Conservation (phyloP, 2,113 vertebrate genomes). For the Eulemur rufifrons region DNA sequence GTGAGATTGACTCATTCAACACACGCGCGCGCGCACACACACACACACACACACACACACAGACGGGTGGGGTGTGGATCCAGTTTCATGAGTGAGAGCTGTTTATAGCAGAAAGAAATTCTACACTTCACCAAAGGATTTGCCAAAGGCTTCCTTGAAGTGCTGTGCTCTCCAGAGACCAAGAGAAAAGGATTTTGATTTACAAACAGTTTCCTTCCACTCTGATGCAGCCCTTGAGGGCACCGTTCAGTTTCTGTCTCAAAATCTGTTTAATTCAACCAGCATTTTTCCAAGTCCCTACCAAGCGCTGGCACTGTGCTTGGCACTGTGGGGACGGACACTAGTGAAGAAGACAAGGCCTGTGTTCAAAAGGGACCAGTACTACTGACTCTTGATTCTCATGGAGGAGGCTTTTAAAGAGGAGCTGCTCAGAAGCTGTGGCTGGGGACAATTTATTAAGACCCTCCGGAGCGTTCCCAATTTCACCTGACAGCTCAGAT, state of each 20-base stretch:
- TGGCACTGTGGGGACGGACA: neutral
- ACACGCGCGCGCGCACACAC: neutral
- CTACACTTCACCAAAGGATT: neutral
- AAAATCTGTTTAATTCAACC: neutral
- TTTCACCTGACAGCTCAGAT: neutral
- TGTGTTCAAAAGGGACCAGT: neutral
- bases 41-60: neutral
- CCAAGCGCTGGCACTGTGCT: rapidly evolving
- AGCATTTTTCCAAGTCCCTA: neutral
- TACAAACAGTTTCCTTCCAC: neutral
- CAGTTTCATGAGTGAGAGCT: neutral
- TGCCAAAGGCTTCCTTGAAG: neutral
- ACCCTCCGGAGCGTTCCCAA: neutral
- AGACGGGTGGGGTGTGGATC: rapidly evolving
- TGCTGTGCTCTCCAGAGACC: neutral
- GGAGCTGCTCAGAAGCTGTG: neutral
- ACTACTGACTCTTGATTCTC: too few species aligned
- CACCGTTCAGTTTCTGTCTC: neutral
- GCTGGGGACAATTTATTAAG: neutral
- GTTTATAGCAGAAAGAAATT: neutral
- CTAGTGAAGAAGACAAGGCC: neutral
- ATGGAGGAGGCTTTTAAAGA: neutral
- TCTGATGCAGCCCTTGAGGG: neutral
- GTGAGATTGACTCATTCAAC: neutral
- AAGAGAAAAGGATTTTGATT: neutral